Conservation (phyloP, 2,113 vertebrate species). For the Dolichallabes microphthalmus region DNA sequence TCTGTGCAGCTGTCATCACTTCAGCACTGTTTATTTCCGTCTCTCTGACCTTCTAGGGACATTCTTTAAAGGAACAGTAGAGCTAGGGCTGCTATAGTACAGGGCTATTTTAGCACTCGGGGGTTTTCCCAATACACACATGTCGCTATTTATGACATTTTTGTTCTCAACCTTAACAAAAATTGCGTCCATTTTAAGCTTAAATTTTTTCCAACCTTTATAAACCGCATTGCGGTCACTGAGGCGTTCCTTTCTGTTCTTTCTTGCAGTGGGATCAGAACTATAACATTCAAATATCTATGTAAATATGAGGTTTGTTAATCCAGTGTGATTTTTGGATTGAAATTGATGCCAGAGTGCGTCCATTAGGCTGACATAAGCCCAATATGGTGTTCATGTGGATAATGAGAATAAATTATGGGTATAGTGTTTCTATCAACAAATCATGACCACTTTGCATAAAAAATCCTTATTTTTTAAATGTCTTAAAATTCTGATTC, state of each 20-base stretch:
- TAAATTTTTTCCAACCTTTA: neutral
- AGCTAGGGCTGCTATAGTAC: conserved; percentile 19
- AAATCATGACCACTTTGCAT: too few relatives aligned
- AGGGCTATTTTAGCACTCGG: conserved; percentile 30
- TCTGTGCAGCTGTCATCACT: conserved; percentile 43
- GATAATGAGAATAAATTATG: too few relatives aligned
- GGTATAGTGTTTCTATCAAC: too few relatives aligned
- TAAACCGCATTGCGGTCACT: neutral
- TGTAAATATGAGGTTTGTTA: too few relatives aligned
- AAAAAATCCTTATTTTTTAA: too few relatives aligned
- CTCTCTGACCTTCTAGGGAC: conserved; percentile 49
- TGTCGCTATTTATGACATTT: neutral
- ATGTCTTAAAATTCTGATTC: too few relatives aligned
- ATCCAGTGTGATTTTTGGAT: neutral
- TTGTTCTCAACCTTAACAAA: neutral
- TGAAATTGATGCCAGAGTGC: neutral
- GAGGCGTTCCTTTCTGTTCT: too few relatives aligned
- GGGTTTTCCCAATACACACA: conserved; percentile 38
- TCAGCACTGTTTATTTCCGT: conserved; percentile 47
- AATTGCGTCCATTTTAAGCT: neutral
- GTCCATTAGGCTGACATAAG: too few relatives aligned
- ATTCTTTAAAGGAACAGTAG: conserved; percentile 52
- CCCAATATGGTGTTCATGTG: too few relatives aligned
- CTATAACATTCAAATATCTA: too few relatives aligned
- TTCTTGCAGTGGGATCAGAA: too few relatives aligned